phyloP scores from a whole-genome alignment of 1,140 invertebrate genomes.

The Drosophila bocki region DNA sequence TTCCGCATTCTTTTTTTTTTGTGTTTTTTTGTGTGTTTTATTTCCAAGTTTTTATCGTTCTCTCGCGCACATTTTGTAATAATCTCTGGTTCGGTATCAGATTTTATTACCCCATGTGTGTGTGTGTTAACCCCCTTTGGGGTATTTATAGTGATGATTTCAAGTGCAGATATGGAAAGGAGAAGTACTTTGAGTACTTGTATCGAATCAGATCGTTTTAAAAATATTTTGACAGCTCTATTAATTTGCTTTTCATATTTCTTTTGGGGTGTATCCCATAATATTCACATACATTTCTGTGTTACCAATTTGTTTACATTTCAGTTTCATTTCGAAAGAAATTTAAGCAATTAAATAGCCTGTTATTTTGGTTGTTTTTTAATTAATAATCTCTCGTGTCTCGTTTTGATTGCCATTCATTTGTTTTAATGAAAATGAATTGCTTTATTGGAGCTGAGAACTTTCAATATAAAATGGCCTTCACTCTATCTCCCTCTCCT shows the following conservation, averaged over 20 bases:
- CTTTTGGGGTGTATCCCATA: background rate
- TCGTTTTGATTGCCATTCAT: slow-evolving; percentile 28
- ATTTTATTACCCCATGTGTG: slow-evolving; percentile 39
- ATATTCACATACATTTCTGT: background rate
- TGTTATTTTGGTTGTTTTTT: background rate
- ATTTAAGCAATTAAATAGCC: slow-evolving; percentile 5
- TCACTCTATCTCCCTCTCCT: background rate
- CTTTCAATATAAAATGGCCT: slow-evolving; percentile 1
- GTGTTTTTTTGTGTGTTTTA: slow-evolving; percentile 11
- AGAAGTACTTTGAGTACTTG: background rate
- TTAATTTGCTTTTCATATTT: slow-evolving; percentile 6
- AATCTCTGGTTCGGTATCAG: slow-evolving; percentile 53
- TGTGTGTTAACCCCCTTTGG: background rate
- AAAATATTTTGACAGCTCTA: slow-evolving; percentile 24
- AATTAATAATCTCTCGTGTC: slow-evolving; percentile 14
- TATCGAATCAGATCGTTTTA: background rate
- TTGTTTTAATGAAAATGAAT: slow-evolving; percentile 50
- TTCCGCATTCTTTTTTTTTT: slow-evolving; percentile 12
- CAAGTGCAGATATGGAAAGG: slow-evolving; percentile 5
- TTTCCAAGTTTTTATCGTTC: slow-evolving; percentile 37
- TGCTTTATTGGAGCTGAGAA: slow-evolving; percentile 27
- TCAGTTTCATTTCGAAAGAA: background rate
- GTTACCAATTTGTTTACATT: slow-evolving; percentile 40
- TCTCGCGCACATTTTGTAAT: slow-evolving; percentile 60
- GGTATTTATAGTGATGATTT: slow-evolving; percentile 73